Percentiles rank a stretch among this genome's conserved stretches.
phyloP scores from a whole-genome alignment of 2,888 invertebrate species.

The Tetragonisca angustula region DNA sequence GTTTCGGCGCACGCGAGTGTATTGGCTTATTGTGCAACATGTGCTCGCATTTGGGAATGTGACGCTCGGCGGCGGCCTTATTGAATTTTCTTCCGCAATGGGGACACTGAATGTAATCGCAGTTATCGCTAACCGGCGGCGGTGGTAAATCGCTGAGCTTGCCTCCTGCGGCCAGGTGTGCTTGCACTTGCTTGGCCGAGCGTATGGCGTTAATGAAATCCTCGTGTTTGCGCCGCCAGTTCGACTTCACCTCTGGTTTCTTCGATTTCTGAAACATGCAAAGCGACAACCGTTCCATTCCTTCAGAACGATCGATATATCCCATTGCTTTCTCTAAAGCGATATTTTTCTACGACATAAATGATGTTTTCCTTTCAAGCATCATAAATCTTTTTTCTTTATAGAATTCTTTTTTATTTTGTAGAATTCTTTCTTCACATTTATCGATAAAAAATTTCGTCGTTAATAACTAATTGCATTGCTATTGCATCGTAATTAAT shows the following conservation, averaged over 20 bases:
- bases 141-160: constrained; percentile 95
- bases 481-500: too few relatives aligned
- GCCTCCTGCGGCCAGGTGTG: constrained; percentile 92
- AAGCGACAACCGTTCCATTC: constrained; percentile 21
- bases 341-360: neutral
- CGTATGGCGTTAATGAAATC: constrained; percentile 96
- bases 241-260: constrained; percentile 83
- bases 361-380: too few relatives aligned
- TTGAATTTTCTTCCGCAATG: constrained; percentile 95
- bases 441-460: too few relatives aligned
- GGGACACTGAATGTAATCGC: constrained; percentile 95
- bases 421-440: too few relatives aligned
- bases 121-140: constrained; percentile 94
- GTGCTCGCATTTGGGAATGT: constrained; percentile 96
- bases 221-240: constrained; percentile 97
- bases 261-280: constrained; percentile 73
- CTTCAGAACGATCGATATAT: constrained; percentile 6
- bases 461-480: too few relatives aligned
- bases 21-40: constrained; percentile 92
- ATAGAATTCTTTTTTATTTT: too few relatives aligned
- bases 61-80: constrained; percentile 92
- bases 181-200: constrained; percentile 94
- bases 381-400: too few relatives aligned
- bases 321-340: neutral
- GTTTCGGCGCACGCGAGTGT: constrained; percentile 64